Evolutionary conservation across 1,140 invertebrate species (phyloP).

Genomic region (Choristoneura fumiferana): DNA sequence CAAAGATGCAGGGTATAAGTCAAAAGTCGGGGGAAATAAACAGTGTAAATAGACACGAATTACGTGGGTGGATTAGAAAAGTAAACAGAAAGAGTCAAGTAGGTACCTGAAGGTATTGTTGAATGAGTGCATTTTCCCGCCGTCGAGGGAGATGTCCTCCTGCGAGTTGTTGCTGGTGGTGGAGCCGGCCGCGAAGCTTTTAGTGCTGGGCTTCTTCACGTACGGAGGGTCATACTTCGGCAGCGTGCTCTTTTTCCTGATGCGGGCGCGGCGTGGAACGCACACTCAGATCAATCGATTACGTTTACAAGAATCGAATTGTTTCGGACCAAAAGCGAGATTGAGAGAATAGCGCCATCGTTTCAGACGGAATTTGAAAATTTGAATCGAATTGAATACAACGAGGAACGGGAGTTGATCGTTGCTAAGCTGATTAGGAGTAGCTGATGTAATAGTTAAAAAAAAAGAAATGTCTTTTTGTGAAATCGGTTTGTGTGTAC

Average conservation of each 20-base stretch:
- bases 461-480: neutral
- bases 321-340: slow-evolving; percentile 41
- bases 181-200: slow-evolving; percentile 81
- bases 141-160: slow-evolving; percentile 87
- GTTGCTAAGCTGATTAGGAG: too few species aligned
- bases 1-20: neutral
- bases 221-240: slow-evolving; percentile 92
- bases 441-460: neutral
- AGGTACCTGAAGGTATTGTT: slow-evolving; percentile 92
- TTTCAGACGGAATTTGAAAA: slow-evolving; percentile 28
- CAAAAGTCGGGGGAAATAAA: neutral
- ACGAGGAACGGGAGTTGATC: slow-evolving; percentile 14
- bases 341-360: slow-evolving; percentile 45
- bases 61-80: neutral
- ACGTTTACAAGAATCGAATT: slow-evolving; percentile 58
- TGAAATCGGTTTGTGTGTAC: slow-evolving; percentile 9
- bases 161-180: slow-evolving; percentile 85
- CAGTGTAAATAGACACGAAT: neutral
- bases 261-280: slow-evolving; percentile 75
- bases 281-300: slow-evolving; percentile 77
- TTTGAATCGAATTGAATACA: slow-evolving; percentile 22
- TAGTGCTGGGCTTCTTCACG: slow-evolving; percentile 88
- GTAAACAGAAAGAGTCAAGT: slow-evolving; percentile 27
- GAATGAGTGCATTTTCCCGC: slow-evolving; percentile 87
- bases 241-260: slow-evolving; percentile 91